Base-by-base conservation (phyloP, 2,888 invertebrate species). In the Scrobipalpa atriplicella region DNA sequence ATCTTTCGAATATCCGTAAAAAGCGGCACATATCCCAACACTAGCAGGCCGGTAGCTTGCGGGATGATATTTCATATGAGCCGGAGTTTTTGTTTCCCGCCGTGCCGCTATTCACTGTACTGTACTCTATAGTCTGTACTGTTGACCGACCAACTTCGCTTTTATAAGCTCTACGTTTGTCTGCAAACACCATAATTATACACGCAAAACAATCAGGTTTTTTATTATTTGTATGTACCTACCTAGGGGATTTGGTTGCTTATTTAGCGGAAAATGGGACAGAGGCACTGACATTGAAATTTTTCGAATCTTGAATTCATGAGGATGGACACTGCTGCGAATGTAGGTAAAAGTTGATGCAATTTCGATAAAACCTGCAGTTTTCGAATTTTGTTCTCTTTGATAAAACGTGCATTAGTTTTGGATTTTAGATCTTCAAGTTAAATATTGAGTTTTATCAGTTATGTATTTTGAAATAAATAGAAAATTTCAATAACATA, bases 51-150 rank as follows among this genome's bases (percentile, higher is more conserved):
- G 56, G 70, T 72, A 70, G 71, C 73, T 72, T 70, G 72, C 73
- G 74, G 74, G 75, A 80, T 71, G 78, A 81, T 81, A 82, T 81
- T 79, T 80, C 75, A 78, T 75, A 78, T 71, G 72, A 75, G 73
- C 75, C 75, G 72, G 75, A 36, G 6, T 54, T 62, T 62, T 64
- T 64, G 64, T 64, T 58, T 65, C 36, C 41, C 63, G 13, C 19
- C 21, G 13, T 13, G 29, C 64, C 38, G 39, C 65, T 58, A 65
- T 65, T 65, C 58, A 65, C 36, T 58, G 56, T 56, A 62, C 13
- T 21, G 39, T 11, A 18, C 13, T 58, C n/a, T n/a, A 58, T 10
- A 47, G n/a, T 47, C 54, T 21, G 61, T 61, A 47, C 62, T 62
- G 62, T 62, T 62, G 62, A 62, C 62, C 62, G 21, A 62, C 47